Evolutionary conservation across 1,140 invertebrate genomes (phyloP).

Genomic region (Cepaea nemoralis): DNA sequence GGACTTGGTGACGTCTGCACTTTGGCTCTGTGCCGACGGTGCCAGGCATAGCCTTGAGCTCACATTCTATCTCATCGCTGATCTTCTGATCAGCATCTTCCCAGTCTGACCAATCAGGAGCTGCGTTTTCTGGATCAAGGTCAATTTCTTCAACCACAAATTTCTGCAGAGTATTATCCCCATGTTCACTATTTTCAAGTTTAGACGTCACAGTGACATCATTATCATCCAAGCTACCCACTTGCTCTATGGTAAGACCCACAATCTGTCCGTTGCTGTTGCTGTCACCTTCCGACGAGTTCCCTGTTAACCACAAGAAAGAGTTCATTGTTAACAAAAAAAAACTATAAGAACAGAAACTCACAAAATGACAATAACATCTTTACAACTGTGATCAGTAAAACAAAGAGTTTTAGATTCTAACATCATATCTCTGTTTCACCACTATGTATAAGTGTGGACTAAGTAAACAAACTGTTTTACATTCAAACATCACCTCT

Average conservation of each 20-base stretch:
- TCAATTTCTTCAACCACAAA: background rate
- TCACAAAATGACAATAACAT: no score
- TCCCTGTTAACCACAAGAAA: no score
- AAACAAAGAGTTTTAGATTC: no score
- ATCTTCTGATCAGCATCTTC: conserved; percentile 39
- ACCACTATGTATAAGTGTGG: no score
- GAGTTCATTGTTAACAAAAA: no score
- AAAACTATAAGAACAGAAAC: no score
- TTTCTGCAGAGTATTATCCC: background rate
- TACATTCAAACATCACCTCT: no score
- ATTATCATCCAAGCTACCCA: background rate
- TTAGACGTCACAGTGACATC: background rate
- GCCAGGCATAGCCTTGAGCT: conserved; percentile 32
- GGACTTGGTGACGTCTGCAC: conserved; percentile 41
- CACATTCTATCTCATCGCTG: conserved; percentile 45
- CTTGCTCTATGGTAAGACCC: background rate
- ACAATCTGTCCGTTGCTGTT: background rate
- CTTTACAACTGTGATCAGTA: no score
- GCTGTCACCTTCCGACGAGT: no score
- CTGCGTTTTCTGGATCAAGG: background rate
- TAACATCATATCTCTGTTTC: no score
- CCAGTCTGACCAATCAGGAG: conserved; percentile 43
- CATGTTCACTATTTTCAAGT: background rate
- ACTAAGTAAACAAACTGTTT: no score
- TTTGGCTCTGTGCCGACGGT: background rate